Evolutionary conservation across 37 sponge, comb jelly and placozoan species (phyloP).

Genomic region (Chondrilla cf. caribensis): DNA sequence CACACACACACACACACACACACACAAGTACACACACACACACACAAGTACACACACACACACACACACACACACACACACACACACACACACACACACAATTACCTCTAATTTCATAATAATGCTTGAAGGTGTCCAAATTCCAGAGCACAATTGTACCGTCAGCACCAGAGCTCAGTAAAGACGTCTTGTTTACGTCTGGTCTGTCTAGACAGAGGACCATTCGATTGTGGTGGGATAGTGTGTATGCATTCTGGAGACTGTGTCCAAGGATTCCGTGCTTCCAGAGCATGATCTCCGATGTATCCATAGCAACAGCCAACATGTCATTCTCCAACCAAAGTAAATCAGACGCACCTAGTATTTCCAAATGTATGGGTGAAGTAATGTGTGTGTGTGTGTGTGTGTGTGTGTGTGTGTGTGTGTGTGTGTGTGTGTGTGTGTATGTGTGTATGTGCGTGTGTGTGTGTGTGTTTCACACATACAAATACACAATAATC

Average conservation of each 20-base stretch:
- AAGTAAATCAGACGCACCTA: not conserved
- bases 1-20: slow-evolving; percentile 26
- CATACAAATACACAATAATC: too few species aligned
- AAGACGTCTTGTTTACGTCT: not conserved
- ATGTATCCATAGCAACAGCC: slow-evolving; percentile 13
- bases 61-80: not conserved
- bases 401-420: not conserved
- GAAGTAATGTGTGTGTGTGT: not conserved
- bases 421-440: too few species aligned
- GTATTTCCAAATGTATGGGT: not conserved
- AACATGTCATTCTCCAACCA: not conserved
- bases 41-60: not conserved
- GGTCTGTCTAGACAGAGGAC: not conserved
- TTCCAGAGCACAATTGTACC: not conserved
- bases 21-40: slow-evolving; percentile 13
- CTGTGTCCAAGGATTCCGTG: slow-evolving; percentile 17
- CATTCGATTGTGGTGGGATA: not conserved
- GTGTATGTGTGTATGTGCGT: too few species aligned
- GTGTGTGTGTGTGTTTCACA: too few species aligned
- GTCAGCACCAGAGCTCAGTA: not conserved
- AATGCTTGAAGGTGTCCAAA: not conserved
- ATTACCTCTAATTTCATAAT: not conserved
- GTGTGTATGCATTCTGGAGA: not conserved
- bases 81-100: slow-evolving; percentile 1
- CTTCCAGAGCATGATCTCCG: not conserved